Base-by-base conservation (phyloP, 2,888 invertebrate genomes). In the Escarpia spicata region DNA sequence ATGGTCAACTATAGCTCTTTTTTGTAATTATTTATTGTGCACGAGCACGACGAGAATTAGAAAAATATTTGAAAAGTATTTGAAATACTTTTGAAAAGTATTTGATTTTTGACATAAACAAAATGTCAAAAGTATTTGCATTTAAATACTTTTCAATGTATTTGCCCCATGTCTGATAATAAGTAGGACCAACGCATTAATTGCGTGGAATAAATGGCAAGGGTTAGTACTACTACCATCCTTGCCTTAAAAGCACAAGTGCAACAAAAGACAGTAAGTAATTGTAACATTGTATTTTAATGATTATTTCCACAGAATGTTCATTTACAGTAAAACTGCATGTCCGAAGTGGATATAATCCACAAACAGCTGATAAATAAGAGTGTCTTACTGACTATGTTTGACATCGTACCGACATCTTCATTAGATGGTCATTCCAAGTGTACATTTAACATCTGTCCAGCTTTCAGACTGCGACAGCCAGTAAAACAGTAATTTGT, bases 271-370 rank as follows among this genome's bases (percentile, higher is more conserved):
- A 15, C 19, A 75, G n/a, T 26, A 26, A 26, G 75, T 75, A 75
- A 75, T 75, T 75, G 75, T 75, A 75, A 75, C 75, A 75, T 75
- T 15, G 75, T 75, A 75, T 75, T 75, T 75, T 75, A 75, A 75
- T 75, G 19, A 26, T 75, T 26, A 75, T 75, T 26, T 1, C 26
- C 75, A 75, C 75, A 75, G 75, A 19, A 60, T 75, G 19, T 26
- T 26, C 19, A 75, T 15, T 75, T 19, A 15, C 75, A 75, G 75
- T 75, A 26, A 75, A 75, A 75, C 75, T 75, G 75, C 75, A 75
- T 75, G n/a, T 75, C 19, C 75, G 15, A 75, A 75, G 75, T 26
- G 1, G 75, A 75, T 26, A 52, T 19, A 75, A 75, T 75, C 75
- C 75, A 75, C 75, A n/a, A 75, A 75, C 75, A 75, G n/a, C n/a